phyloP scores from a whole-genome alignment of 2,797 vertebrate genomes.

The Siniperca undulata region DNA sequence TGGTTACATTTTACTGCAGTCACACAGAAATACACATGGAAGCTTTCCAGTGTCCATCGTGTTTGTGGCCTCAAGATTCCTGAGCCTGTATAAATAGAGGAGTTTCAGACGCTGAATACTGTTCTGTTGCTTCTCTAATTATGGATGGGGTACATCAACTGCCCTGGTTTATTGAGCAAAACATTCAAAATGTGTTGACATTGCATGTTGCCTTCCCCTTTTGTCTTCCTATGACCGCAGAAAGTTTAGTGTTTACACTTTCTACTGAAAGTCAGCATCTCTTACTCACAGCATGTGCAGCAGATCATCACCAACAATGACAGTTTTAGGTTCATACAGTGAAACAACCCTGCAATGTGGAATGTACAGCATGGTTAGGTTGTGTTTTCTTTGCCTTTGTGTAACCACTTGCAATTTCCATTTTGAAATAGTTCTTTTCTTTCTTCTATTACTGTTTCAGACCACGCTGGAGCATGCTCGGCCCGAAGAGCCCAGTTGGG shows the following conservation, averaged over 20 bases:
- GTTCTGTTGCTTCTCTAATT: slow-evolving; percentile 51
- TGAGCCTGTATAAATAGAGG: slow-evolving; percentile 57
- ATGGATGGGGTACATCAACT: slow-evolving; percentile 19
- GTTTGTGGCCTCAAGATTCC: slow-evolving; percentile 61
- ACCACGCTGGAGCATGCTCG: slow-evolving; percentile 92
- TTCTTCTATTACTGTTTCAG: slow-evolving; percentile 71
- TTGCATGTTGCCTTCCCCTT: not conserved
- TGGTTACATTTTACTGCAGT: slow-evolving; percentile 60
- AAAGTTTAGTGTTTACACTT: not conserved
- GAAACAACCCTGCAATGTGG: not conserved
- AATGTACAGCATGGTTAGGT: not conserved
- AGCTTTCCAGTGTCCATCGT: slow-evolving; percentile 55
- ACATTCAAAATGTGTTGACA: slow-evolving; percentile 21
- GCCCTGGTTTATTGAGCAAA: slow-evolving; percentile 13
- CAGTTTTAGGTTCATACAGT: not conserved
- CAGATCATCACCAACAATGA: slow-evolving; percentile 7
- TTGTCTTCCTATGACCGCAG: slow-evolving; percentile 1
- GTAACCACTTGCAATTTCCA: not conserved
- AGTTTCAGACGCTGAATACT: slow-evolving; percentile 52
- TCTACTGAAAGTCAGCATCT: slow-evolving; percentile 3
- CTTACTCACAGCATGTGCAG: not conserved
- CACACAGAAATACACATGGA: slow-evolving; percentile 70
- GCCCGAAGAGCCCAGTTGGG: slow-evolving; percentile 96
- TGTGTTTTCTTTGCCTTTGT: not conserved
- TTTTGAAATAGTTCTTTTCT: not conserved